Evolutionary conservation across 2,888 invertebrate species (phyloP).

Genomic region (Chymomyza fuscimana): DNA sequence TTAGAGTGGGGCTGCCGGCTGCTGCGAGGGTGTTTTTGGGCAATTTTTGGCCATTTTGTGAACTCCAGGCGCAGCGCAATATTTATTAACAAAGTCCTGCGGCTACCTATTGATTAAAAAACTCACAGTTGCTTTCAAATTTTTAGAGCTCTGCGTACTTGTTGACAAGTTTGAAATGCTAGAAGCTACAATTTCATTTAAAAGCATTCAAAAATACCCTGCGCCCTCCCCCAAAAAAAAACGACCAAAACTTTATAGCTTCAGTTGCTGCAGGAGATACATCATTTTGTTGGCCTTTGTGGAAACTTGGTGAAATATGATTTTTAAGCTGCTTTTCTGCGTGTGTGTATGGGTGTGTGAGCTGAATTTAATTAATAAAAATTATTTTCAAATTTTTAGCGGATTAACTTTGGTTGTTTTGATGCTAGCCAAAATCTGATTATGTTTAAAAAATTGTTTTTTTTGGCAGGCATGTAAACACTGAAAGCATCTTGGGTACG

Average conservation of each 20-base stretch:
- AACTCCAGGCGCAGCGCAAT: constrained; percentile 39
- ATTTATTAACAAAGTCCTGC: constrained; percentile 62
- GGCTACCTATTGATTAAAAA: constrained; percentile 68
- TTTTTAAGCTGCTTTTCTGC: constrained; percentile 63
- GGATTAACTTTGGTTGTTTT: neutral
- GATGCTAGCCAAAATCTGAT: constrained; percentile 19
- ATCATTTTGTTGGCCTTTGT: constrained; percentile 33
- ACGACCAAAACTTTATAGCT: neutral
- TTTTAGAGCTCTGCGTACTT: constrained; percentile 39
- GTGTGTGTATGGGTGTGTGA: constrained; percentile 7
- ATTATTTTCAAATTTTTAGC: constrained; percentile 33
- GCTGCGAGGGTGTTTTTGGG: neutral
- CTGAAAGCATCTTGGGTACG: too few relatives aligned
- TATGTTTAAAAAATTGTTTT: neutral
- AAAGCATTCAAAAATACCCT: constrained; percentile 23
- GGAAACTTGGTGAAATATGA: constrained; percentile 35
- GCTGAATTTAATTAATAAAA: constrained; percentile 66
- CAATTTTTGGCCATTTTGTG: neutral
- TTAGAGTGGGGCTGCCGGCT: too few relatives aligned
- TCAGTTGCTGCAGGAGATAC: constrained; percentile 13
- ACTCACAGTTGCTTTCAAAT: constrained; percentile 2
- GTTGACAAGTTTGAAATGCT: constrained; percentile 51
- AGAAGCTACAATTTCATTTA: constrained; percentile 53
- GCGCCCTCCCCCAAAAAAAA: neutral
- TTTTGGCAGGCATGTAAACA: neutral